Evolutionary conservation across 64 coral and sea anemone genomes (phyloP).

Genomic region (Astreopora myriophthalma): DNA sequence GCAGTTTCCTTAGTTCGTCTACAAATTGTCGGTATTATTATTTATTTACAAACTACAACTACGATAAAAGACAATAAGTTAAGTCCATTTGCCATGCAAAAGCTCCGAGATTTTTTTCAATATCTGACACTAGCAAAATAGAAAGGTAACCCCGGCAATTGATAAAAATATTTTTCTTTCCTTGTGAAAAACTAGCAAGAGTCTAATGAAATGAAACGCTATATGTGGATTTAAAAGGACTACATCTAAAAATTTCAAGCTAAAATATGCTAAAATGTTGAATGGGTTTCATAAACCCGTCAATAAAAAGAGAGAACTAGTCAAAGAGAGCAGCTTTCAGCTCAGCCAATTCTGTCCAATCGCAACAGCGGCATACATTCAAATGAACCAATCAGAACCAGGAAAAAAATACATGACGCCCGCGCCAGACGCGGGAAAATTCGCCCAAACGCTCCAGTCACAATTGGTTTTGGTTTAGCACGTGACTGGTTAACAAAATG

Average conservation of each 20-base stretch:
- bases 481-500: neutral
- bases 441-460: neutral
- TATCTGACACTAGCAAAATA: slow-evolving; percentile 28
- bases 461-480: too few relatives aligned
- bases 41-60: neutral
- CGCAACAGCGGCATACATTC: too few relatives aligned
- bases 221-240: neutral
- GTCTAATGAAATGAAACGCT: neutral
- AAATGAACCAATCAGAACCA: neutral
- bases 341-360: neutral
- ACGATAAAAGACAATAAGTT: neutral
- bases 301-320: neutral
- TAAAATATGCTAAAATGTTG: neutral
- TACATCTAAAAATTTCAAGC: neutral
- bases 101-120: neutral
- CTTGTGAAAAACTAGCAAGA: neutral
- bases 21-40: neutral
- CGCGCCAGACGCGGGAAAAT: neutral
- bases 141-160: neutral
- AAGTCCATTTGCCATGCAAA: neutral
- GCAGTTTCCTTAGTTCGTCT: neutral
- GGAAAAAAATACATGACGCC: neutral
- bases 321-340: neutral
- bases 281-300: neutral
- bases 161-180: slow-evolving; percentile 8